These are phyloP conservation scores for Choreutis nemorana DNA, from an alignment of 2,888 invertebrate genomes.

Conservation along the genomic window DNA sequence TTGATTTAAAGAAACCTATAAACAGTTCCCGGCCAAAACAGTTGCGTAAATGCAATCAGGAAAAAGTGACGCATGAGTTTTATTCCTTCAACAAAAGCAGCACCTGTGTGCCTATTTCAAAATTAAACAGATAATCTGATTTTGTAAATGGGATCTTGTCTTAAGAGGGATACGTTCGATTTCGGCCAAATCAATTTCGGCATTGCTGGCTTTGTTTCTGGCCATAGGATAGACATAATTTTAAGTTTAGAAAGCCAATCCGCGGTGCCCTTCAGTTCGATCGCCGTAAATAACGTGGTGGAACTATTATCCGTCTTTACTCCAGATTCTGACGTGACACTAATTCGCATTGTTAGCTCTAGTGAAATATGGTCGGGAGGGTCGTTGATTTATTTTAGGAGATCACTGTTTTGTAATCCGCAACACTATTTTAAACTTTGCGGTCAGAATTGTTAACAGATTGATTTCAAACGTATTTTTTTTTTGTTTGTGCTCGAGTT, in stretches of 20 bases:
- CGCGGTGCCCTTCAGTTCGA: conserved; percentile 24
- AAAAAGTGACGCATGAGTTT: conserved; percentile 26
- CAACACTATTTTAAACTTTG: too few species aligned
- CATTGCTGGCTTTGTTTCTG: not conserved
- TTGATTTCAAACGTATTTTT: too few species aligned
- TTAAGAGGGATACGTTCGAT: too few species aligned
- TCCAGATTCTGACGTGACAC: conserved; percentile 32
- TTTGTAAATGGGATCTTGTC: conserved; percentile 1
- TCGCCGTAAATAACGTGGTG: conserved; percentile 31
- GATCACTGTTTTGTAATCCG: conserved; percentile 5
- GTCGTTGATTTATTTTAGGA: conserved; percentile 8
- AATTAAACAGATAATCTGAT: conserved; percentile 4
- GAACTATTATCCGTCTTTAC: conserved; percentile 40
- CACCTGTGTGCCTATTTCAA: conserved; percentile 21
- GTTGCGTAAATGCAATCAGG: conserved; percentile 22
- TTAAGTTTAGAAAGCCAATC: conserved; percentile 47
- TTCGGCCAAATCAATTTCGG: not conserved
- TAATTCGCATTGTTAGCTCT: conserved; percentile 34
- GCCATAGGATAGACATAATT: conserved; percentile 24
- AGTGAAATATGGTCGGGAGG: conserved; percentile 23
- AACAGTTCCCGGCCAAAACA: conserved; percentile 17
- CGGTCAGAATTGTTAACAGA: too few species aligned
- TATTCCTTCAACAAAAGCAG: conserved; percentile 21
- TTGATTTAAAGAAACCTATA: too few species aligned
- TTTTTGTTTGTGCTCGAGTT: too few species aligned